Base-by-base conservation (phyloP, 2,888 invertebrate species). In the Polyommatus iphigenia region DNA sequence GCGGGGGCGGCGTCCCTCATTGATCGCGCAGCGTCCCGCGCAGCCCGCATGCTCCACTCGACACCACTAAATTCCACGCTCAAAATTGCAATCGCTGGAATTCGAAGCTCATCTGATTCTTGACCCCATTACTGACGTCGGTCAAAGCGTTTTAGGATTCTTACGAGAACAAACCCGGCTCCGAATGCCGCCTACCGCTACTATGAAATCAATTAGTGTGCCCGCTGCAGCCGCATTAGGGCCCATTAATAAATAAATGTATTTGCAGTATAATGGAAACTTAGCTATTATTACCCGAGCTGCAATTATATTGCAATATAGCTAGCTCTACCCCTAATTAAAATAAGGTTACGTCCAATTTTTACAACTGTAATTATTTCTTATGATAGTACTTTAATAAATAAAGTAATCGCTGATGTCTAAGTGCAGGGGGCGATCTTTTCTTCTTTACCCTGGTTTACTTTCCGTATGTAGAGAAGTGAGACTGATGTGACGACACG, bases 1-100 rank as follows among this genome's bases (percentile, higher is more conserved):
- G 67, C 84, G 81, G 85, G 84, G 84, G 85, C 85, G 85, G 86
- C 85, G 87, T 86, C 84, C 87, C 90, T 93, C 93, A 94, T 94
- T 93, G 93, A 94, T 94, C 93, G 93, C 91, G 88, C 89, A 90
- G 89, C 89, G 88, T 89, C 90, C 89, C 87, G 85, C 88, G 84
- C 87, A 83, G 83, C 87, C 86, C 88, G 86, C 87, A 87, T 83
- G 86, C 88, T 85, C 88, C 85, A 84, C 85, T 82, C 85, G 85
- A 85, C 81, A 87, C 88, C 88, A 89, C 88, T 85, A 84, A 83
- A 84, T 83, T 83, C 83, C 82, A 87, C 88, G 87, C 87, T 88
- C 86, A 83, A 85, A 86, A 85, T 84, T 84, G 83, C 84, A 86
- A 86, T 86, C 85, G 85, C 84, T 83, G 84, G 83, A 83, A 84